These are phyloP conservation scores for Plusia festucae DNA, from an alignment of 2,888 invertebrate species.

Conservation along the genomic window DNA sequence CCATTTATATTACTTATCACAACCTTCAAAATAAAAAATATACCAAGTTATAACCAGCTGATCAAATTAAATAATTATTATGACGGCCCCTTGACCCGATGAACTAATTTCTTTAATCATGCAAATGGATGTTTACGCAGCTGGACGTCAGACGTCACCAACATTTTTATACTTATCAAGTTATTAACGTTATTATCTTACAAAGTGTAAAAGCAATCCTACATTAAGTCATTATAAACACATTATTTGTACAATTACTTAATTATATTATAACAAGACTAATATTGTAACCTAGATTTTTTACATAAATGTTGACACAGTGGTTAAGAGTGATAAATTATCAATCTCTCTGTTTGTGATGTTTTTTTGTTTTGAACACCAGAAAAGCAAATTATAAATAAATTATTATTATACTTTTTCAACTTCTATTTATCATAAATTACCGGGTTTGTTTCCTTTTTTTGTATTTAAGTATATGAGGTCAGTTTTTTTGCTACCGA, in stretches of 20 bases:
- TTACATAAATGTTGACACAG: not conserved
- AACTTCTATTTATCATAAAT: no score
- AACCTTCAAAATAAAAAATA: not conserved
- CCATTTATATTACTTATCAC: not conserved
- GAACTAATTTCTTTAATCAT: conserved; percentile 29
- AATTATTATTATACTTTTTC: no score
- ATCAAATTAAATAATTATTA: conserved; percentile 7
- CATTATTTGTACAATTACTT: conserved; percentile 4
- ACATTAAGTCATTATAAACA: conserved; percentile 1
- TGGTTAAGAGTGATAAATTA: not conserved
- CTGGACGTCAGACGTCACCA: conserved; percentile 18
- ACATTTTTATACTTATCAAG: conserved; percentile 9
- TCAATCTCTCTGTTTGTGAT: not conserved
- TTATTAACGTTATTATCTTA: not conserved
- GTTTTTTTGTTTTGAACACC: no score
- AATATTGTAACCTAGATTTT: conserved; percentile 2
- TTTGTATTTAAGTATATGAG: no score
- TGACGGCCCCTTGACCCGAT: conserved; percentile 39
- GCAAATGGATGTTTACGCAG: conserved; percentile 39
- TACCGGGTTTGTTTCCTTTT: no score
- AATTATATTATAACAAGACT: conserved; percentile 2
- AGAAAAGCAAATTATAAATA: no score
- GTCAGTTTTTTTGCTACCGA: no score
- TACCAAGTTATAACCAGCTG: conserved; percentile 14
- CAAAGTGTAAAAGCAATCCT: conserved; percentile 1